These are phyloP conservation scores for Nothocercus nigrocapillus DNA, from an alignment of 2,113 vertebrate species.

Conservation along the genomic window DNA sequence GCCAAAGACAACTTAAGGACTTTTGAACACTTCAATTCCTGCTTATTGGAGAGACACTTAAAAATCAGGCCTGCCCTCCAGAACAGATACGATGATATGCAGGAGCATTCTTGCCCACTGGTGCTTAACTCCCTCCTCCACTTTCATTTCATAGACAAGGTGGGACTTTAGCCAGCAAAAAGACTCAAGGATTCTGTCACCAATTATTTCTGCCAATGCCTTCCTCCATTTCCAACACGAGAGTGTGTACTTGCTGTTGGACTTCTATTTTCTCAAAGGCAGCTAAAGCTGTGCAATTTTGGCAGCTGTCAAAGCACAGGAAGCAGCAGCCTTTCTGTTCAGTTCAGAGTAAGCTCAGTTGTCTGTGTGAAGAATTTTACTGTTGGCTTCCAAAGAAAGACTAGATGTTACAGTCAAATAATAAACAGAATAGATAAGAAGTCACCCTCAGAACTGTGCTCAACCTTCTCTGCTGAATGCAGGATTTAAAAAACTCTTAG, in stretches of 20 bases:
- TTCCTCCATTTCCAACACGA: background rate
- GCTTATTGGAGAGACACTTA: background rate
- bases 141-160: background rate
- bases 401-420: too few relatives aligned
- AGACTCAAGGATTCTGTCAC: background rate
- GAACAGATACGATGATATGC: background rate
- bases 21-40: background rate
- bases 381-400: too few relatives aligned
- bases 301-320: background rate
- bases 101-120: background rate
- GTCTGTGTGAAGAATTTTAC: too few relatives aligned
- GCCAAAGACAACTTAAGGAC: background rate
- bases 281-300: background rate
- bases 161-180: background rate
- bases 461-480: background rate
- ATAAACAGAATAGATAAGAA: too few relatives aligned
- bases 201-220: background rate
- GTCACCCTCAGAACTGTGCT: background rate
- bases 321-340: background rate
- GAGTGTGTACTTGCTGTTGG: background rate
- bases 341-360: background rate
- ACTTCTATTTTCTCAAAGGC: background rate
- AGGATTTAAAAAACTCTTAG: background rate
- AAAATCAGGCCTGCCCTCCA: background rate
- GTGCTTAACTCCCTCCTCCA: background rate